These are phyloP conservation scores for Rhizomys pruinosus DNA, from an alignment of 2,113 vertebrate species.

Conservation along the genomic window DNA sequence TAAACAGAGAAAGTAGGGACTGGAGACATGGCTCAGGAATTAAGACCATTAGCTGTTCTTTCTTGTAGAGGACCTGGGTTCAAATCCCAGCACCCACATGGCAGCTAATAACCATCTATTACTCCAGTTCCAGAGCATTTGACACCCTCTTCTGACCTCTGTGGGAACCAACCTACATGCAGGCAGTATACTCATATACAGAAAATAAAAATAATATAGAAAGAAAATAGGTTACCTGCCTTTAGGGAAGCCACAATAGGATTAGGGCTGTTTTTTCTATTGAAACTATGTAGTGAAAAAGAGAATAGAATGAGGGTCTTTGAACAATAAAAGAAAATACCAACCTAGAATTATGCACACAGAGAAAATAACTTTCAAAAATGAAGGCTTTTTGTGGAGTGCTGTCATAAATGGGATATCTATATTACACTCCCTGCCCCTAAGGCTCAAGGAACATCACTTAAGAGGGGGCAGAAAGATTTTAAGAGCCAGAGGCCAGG, in stretches of 20 bases:
- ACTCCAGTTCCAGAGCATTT: too few species aligned
- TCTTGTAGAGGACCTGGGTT: too few species aligned
- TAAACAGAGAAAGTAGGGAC: neutral
- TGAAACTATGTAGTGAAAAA: constrained; percentile 43
- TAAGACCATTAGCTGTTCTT: too few species aligned
- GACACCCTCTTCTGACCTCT: too few species aligned
- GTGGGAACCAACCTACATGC: too few species aligned
- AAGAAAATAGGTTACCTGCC: neutral
- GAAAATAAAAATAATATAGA: too few species aligned
- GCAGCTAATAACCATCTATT: too few species aligned
- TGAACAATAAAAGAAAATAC: constrained; percentile 16
- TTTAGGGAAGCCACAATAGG: neutral
- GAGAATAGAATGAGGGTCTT: neutral
- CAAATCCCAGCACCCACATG: too few species aligned
- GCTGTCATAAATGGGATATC: too few species aligned
- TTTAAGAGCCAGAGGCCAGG: neutral
- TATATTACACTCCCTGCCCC: neutral
- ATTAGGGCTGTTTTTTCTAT: constrained; percentile 18
- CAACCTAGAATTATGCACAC: neutral
- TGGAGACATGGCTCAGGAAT: neutral
- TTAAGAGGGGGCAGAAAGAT: neutral
- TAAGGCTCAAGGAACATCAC: neutral
- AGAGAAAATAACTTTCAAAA: constrained; percentile 28
- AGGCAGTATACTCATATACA: too few species aligned
- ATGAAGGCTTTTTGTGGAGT: neutral